Conservation (phyloP, 2,113 vertebrate species). For the Hippoglossus stenolepis region DNA sequence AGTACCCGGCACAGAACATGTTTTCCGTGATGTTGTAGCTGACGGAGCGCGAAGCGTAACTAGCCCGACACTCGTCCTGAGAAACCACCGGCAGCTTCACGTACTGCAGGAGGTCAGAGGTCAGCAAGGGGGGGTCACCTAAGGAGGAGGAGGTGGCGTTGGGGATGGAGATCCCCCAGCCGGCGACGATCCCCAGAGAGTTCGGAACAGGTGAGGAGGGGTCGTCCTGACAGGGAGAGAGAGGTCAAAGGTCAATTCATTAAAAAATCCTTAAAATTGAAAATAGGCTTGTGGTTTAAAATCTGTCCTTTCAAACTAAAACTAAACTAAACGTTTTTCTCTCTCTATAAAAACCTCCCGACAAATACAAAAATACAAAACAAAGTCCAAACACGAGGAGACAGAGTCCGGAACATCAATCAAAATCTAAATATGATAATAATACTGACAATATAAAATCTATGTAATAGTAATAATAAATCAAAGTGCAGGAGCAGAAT, state of each 20-base stretch:
- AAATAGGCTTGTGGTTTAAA: no score
- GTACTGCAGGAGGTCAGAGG: constrained; percentile 91
- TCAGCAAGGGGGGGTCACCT: constrained; percentile 68
- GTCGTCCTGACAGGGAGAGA: constrained; percentile 56
- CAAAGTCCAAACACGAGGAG: no score
- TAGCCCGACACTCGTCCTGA: constrained; percentile 89
- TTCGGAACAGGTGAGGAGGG: constrained; percentile 81
- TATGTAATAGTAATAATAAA: no score
- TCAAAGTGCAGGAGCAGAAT: no score
- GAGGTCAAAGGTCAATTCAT: constrained; percentile 17
- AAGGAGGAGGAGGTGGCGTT: constrained; percentile 81
- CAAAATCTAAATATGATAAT: no score
- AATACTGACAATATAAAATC: no score
- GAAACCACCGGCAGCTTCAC: constrained; percentile 95
- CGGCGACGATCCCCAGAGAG: constrained; percentile 91
- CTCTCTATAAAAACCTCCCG: no score
- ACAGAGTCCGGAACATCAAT: no score
- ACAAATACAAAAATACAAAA: no score
- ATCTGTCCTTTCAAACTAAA: no score
- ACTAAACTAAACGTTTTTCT: no score
- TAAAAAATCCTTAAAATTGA: no score
- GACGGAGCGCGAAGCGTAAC: constrained; percentile 90
- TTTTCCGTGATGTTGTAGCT: constrained; percentile 95
- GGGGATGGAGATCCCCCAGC: constrained; percentile 93
- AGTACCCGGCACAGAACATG: constrained; percentile 98